Evolutionary conservation across 2,888 invertebrate species (phyloP).

Genomic region (Melanostoma scalare): DNA sequence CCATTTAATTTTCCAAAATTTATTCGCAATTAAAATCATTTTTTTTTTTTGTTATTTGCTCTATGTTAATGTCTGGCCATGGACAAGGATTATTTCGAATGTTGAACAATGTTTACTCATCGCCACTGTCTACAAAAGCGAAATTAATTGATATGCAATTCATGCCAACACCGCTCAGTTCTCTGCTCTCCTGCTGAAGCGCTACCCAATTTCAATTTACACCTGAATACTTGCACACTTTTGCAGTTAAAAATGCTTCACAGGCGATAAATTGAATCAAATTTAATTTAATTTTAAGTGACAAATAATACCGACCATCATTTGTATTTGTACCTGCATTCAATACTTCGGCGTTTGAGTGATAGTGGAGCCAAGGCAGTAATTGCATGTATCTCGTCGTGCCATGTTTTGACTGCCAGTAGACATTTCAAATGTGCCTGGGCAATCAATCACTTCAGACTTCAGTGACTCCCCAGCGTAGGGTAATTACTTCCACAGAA

Average conservation of each 20-base stretch:
- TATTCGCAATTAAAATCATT: conserved; percentile 67
- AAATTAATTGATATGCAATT: conserved; percentile 68
- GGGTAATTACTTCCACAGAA: conserved; percentile 28
- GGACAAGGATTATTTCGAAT: conserved; percentile 14
- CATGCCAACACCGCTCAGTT: conserved; percentile 28
- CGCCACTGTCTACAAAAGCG: conserved; percentile 45
- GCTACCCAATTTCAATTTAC: conserved; percentile 18
- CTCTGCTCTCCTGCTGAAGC: conserved; percentile 1
- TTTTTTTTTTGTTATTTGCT: conserved; percentile 33
- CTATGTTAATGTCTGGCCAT: conserved; percentile 32
- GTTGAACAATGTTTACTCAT: conserved; percentile 49
- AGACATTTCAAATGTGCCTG: conserved; percentile 19
- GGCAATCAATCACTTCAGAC: conserved; percentile 61
- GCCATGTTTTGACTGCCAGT: conserved; percentile 61
- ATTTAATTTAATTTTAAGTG: conserved; percentile 67
- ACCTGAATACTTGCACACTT: conserved; percentile 14
- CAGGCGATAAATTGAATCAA: conserved; percentile 65
- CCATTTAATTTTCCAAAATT: conserved; percentile 66
- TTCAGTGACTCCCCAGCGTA: not conserved
- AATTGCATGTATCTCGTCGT: conserved; percentile 47
- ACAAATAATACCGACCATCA: conserved; percentile 57
- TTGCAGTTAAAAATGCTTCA: conserved; percentile 29
- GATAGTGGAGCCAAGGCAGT: conserved; percentile 49
- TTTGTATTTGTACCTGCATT: conserved; percentile 1
- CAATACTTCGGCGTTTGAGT: conserved; percentile 24